phyloP scores from a whole-genome alignment of 2,888 invertebrate species.

The Drosophila meridionalis region DNA sequence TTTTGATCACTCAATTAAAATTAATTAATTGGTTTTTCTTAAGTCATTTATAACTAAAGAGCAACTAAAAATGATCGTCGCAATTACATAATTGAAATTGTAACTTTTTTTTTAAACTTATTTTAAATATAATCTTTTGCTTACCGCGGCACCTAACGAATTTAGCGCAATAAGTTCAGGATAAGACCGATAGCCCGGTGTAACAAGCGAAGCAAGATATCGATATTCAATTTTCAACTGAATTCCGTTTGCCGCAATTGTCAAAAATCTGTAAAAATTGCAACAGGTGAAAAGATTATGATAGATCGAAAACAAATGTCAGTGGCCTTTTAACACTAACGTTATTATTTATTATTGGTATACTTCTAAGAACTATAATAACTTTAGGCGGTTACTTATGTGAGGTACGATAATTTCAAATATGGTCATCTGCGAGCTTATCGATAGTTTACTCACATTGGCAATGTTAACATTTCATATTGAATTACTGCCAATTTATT shows the following conservation, averaged over 20 bases:
- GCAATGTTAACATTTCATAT: background rate
- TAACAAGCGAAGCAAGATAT: background rate
- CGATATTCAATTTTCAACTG: background rate
- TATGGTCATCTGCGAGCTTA: background rate
- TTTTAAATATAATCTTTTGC: background rate
- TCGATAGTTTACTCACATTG: conserved; percentile 1
- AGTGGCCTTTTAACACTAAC: too few relatives aligned
- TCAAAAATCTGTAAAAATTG: background rate
- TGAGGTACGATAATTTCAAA: background rate
- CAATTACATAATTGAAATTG: background rate
- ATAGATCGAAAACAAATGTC: too few relatives aligned
- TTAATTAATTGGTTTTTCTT: conserved; percentile 5
- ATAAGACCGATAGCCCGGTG: background rate
- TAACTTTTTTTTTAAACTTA: background rate
- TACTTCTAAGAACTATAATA: too few relatives aligned
- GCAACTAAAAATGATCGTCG: too few relatives aligned
- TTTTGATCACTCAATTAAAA: conserved; percentile 11
- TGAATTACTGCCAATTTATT: too few relatives aligned
- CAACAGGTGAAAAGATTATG: background rate
- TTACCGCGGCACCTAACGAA: conserved; percentile 2
- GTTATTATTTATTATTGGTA: background rate
- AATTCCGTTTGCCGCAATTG: background rate
- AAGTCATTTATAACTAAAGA: conserved; percentile 2
- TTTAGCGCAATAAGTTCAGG: background rate
- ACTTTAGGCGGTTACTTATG: too few relatives aligned